Evolutionary conservation across 2,888 invertebrate genomes (phyloP).

Genomic region (Automeris io): DNA sequence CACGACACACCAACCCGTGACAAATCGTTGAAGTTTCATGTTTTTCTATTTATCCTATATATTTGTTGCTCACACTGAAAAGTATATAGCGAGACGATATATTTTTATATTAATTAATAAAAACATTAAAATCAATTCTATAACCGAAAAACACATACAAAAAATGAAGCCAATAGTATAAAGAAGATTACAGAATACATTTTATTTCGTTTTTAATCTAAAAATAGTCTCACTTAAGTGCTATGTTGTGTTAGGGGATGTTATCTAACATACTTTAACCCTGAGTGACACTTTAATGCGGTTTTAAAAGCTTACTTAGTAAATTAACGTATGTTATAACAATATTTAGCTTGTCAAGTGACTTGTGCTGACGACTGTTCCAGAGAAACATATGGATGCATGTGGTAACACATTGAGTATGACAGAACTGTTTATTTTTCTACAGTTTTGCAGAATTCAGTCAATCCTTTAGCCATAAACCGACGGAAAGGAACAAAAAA

Average conservation of each 20-base stretch:
- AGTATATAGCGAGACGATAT: too few relatives aligned
- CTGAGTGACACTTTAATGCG: neutral
- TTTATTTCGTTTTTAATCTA: too few relatives aligned
- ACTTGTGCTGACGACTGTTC: conserved; percentile 15
- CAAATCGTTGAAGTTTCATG: too few relatives aligned
- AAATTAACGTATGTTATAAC: conserved; percentile 7
- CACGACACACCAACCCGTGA: too few relatives aligned
- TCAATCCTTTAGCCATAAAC: conserved; percentile 19
- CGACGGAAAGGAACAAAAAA: conserved; percentile 19
- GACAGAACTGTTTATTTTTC: conserved; percentile 40
- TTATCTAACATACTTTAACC: neutral
- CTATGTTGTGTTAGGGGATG: conserved; percentile 1
- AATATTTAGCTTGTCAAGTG: conserved; percentile 2
- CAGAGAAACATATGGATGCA: conserved; percentile 33
- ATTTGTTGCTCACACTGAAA: too few relatives aligned
- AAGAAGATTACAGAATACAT: too few relatives aligned
- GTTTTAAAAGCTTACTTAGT: conserved; percentile 2
- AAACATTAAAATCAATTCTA: too few relatives aligned
- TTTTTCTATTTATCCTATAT: too few relatives aligned
- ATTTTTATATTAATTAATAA: too few relatives aligned
- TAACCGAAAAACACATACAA: too few relatives aligned
- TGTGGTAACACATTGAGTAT: conserved; percentile 30
- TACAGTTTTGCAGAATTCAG: conserved; percentile 15
- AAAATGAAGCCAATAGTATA: too few relatives aligned
- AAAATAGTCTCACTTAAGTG: neutral